These are phyloP conservation scores for Saxicola maurus DNA, from an alignment of 2,797 vertebrate species.

Conservation along the genomic window DNA sequence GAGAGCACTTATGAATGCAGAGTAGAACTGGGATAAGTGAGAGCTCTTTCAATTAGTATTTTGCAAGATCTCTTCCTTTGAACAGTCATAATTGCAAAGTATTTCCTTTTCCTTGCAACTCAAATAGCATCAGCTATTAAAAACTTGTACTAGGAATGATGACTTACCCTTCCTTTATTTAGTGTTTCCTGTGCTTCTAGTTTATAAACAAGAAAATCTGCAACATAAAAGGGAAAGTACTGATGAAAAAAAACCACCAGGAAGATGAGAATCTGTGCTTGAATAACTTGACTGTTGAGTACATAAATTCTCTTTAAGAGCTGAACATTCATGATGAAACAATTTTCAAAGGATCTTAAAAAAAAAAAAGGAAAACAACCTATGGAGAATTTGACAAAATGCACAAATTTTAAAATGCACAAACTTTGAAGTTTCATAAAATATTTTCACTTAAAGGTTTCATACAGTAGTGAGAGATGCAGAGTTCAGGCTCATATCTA, in stretches of 20 bases:
- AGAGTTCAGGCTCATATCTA: neutral
- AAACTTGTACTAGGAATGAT: neutral
- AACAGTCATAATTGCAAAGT: neutral
- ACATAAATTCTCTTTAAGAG: neutral
- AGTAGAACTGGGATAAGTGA: neutral
- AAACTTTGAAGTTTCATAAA: neutral
- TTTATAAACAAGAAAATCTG: slow-evolving; percentile 96
- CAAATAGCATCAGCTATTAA: neutral
- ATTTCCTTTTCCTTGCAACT: neutral
- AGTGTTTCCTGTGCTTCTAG: slow-evolving; percentile 92
- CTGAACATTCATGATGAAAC: neutral
- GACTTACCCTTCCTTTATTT: slow-evolving; percentile 95
- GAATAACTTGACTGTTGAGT: neutral
- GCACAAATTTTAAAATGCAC: neutral
- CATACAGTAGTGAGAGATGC: neutral
- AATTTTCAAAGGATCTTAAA: neutral
- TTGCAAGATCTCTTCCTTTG: neutral
- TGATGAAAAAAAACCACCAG: neutral
- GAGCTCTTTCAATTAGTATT: slow-evolving; percentile 8
- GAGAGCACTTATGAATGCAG: neutral
- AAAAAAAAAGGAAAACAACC: neutral
- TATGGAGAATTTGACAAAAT: neutral
- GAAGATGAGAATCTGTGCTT: neutral
- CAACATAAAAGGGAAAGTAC: slow-evolving; percentile 40
- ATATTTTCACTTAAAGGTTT: neutral